Evolutionary conservation across 92 coral and sea anemone species (phyloP).

Genomic region (Porites divaricata): DNA sequence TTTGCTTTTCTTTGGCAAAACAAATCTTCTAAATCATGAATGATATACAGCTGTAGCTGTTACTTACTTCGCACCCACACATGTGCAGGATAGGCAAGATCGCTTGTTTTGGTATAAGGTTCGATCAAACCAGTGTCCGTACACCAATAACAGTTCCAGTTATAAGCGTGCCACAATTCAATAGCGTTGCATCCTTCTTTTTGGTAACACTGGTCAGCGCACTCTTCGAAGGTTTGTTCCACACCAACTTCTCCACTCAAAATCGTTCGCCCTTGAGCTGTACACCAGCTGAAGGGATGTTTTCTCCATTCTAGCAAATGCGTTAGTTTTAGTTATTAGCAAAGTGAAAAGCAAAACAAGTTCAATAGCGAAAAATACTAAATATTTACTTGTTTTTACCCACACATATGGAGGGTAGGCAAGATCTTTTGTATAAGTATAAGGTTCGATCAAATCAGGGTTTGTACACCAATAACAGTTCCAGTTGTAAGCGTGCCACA

Average conservation of each 20-base stretch:
- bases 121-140: background rate
- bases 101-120: background rate
- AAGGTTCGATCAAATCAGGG: background rate
- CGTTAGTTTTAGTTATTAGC: background rate
- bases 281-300: background rate
- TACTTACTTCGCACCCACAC: background rate
- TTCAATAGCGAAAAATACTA: too few species aligned
- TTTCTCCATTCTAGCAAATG: background rate
- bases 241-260: background rate
- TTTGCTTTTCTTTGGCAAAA: too few species aligned
- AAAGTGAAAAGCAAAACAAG: background rate
- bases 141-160: background rate
- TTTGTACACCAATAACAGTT: background rate
- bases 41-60: too few species aligned
- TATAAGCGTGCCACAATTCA: background rate
- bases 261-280: background rate
- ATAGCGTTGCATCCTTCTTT: background rate
- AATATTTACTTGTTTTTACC: background rate
- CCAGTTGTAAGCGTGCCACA: background rate
- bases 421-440: background rate
- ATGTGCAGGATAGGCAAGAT: conserved; percentile 1
- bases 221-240: background rate
- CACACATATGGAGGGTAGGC: background rate
- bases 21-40: too few species aligned
- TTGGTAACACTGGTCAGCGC: background rate